Base-by-base conservation (phyloP, 2,113 vertebrate species). In the Athene noctua region DNA sequence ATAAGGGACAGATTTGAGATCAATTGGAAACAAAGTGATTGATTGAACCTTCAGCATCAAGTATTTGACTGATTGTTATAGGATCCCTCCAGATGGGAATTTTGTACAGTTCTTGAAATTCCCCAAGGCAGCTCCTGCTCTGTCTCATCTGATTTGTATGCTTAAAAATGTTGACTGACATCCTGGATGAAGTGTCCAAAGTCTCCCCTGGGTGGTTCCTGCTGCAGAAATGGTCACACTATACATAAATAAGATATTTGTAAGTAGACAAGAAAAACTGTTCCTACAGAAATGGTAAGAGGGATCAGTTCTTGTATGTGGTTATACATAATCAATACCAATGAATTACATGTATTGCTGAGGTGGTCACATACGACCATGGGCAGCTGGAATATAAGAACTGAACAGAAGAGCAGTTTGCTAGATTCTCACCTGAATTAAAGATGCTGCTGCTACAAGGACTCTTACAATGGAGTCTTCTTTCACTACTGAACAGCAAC, bases 331-430 rank as follows among this genome's bases (percentile, higher is more conserved):
- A 68, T 42, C 10, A n/a, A n/a, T 34, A 80, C 4, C 10, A 78
- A 30, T 27, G 13, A 68, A 57, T 26, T 51, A 7, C 26, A 20
- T 1, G 0, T 42, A 6, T n/a, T 75, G 14, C 16, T 72, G 23
- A 30, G 2, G 3, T 49, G 10, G 23, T 78, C 58, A 46, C 5
- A 12, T 66, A 30, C 0, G 5, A 7, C 23, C 0, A 0, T 55
- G 26, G 54, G 23, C 26, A 90, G 15, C 20, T 58, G 46, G 4
- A 23, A 25, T 47, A 7, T 10, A 44, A 80, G 49, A 68, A 83
- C 32, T 7, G 17, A 73, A 38, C 2, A 47, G 20, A 72, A 59
- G 7, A 65, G 6, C 20, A 40, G 20, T 21, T 15, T 77, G 46
- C 7, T 40, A 26, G 4, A 68, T 13, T 51, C 10, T 78, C 21